Evolutionary conservation across 2,797 vertebrate species (phyloP), one percentile per base, ranked within the genome.

Genomic region (Acrossocheilus fasciatus): DNA sequence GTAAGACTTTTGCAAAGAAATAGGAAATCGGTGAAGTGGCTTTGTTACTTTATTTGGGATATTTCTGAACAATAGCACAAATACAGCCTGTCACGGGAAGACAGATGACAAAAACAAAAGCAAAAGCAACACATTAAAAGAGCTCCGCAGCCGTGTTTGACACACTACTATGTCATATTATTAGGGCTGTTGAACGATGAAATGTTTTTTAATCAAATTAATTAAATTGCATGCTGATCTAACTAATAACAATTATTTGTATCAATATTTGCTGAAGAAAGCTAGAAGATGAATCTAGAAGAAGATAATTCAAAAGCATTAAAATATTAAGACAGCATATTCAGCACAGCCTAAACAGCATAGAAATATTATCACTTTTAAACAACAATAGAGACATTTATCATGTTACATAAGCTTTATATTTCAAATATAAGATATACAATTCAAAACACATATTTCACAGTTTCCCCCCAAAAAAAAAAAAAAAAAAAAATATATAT

Each of bases 1-100:
- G 23, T 50, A 23, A 73, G 43, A 7, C 72, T 57, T 84, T 43
- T 66, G 66, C 36, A 66, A 43, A 82, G 81, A 86, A 86, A 89
- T 70, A 87, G 12, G 66, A 89, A 88, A 88, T 88, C 75, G 50
- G 79, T 86, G 45, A 81, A 57, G 74, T 43, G 62, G 14, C 47
- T 70, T 76, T 43, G 52, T 43, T 80, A 80, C 64, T 39, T 66
- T 86, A 43, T 84, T 84, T 57, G 79, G 68, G 79, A 75, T 76
- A 70, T 84, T 82, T 87, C 75, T 75, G 59, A 85, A 75, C 30
- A 70, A 70, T 64, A 64, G 59, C 20, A 64, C 39, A 76, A 87
- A 72, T 77, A 30, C 26, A 47, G 36, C 20, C 62, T 81, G 23
- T 36, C 69, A 52, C 18, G 20, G 14, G 39, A 50, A 86, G 59